A percentile compares a stretch with the other conserved stretches of the same genome.
Conservation (phyloP, 2,888 invertebrate species). For the Himalopsyche anomala region DNA sequence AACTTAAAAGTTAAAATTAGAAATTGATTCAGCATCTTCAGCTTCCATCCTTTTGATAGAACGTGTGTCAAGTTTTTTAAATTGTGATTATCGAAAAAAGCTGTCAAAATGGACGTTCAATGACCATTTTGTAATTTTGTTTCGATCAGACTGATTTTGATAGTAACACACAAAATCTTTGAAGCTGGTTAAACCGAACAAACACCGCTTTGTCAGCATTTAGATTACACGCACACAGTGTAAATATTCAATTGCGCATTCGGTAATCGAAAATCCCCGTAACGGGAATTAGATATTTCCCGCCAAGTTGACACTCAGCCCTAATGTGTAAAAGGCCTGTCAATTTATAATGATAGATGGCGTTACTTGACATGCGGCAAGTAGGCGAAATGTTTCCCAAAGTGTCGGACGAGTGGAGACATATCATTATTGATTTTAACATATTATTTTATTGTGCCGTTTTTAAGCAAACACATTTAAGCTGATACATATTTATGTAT, state of each 20-base stretch:
- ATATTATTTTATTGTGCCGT: neutral
- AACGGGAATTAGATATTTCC: slow-evolving; percentile 6
- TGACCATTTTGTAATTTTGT: no score
- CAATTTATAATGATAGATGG: slow-evolving; percentile 26
- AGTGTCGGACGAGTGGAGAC: neutral
- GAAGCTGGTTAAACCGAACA: neutral
- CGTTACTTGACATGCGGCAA: neutral
- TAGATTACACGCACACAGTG: neutral
- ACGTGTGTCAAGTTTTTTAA: no score
- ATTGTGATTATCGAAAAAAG: no score
- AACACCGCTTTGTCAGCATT: neutral
- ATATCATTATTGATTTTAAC: neutral
- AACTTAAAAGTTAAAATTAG: no score
- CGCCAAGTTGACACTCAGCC: neutral
- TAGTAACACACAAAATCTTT: no score
- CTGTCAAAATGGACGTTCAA: no score
- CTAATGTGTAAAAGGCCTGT: neutral
- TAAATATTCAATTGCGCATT: slow-evolving; percentile 20
- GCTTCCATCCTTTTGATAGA: no score
- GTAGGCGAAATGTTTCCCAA: neutral
- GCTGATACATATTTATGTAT: no score
- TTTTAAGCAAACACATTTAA: no score
- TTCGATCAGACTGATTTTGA: no score
- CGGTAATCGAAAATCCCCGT: neutral
- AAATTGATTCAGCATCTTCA: no score